Conservation (phyloP, 2,113 vertebrate genomes). For the Lamprologus callipterus region DNA sequence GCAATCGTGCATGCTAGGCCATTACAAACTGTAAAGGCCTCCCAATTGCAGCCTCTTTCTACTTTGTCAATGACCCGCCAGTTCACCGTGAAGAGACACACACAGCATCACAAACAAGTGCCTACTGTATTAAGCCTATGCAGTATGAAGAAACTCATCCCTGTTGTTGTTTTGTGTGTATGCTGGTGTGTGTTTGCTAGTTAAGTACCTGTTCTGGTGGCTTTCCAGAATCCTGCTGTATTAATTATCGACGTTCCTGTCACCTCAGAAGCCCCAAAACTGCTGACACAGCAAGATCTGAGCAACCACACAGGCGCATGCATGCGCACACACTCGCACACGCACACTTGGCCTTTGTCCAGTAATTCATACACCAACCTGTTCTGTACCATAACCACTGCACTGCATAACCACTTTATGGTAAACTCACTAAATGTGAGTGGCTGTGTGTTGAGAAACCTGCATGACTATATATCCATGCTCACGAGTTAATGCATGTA, state of each 20-base stretch:
- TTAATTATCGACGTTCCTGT: conserved; percentile 66
- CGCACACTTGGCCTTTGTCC: not conserved
- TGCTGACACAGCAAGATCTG: conserved; percentile 42
- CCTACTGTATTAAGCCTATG: not conserved
- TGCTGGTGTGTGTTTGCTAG: not conserved
- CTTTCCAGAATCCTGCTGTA: conserved; percentile 55
- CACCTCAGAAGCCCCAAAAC: conserved; percentile 42
- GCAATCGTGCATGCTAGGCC: not conserved
- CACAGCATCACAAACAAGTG: not conserved
- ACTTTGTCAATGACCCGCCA: not conserved
- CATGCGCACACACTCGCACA: not conserved
- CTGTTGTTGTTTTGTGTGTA: not conserved
- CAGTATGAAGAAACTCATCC: not conserved
- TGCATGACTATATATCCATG: not conserved
- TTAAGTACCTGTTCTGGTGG: conserved; percentile 45
- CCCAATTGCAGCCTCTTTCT: not conserved
- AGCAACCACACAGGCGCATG: not conserved
- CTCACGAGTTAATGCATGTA: not conserved
- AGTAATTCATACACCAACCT: not conserved
- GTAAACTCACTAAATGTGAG: not conserved
- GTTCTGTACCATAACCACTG: not conserved
- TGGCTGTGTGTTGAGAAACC: not conserved
- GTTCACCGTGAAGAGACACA: not conserved
- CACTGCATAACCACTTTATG: not conserved
- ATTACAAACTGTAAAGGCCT: not conserved